Evolutionary conservation across 2,888 invertebrate species (phyloP).

Genomic region (Ditula angustiorana): DNA sequence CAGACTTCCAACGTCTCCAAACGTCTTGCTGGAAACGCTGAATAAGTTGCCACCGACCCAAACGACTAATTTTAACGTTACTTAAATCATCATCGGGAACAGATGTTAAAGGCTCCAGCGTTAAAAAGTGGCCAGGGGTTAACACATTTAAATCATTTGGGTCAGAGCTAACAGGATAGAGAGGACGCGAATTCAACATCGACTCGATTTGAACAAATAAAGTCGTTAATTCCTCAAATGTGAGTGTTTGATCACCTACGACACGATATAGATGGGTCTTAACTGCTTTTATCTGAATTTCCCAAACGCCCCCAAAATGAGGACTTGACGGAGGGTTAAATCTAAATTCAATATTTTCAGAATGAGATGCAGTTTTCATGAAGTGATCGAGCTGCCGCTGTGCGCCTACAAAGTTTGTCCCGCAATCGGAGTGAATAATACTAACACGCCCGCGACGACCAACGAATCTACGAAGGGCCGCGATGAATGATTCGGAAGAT

Average conservation of each 20-base stretch:
- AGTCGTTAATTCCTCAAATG: constrained; percentile 36
- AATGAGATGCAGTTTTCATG: background rate
- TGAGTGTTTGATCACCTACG: constrained; percentile 12
- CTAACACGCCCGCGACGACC: constrained; percentile 26
- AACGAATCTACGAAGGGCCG: constrained; percentile 36
- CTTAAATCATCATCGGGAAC: constrained; percentile 1
- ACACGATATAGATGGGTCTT: constrained; percentile 6
- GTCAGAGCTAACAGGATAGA: constrained; percentile 18
- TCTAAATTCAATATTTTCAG: background rate
- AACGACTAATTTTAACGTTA: background rate
- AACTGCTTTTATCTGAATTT: constrained; percentile 26
- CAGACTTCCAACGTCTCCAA: constrained; percentile 39
- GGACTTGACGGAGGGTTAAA: constrained; percentile 31
- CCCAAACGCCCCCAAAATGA: constrained; percentile 43
- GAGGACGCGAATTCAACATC: constrained; percentile 31
- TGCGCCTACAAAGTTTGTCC: constrained; percentile 25
- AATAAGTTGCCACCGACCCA: constrained; percentile 32
- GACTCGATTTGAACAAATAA: constrained; percentile 37
- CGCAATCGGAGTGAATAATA: constrained; percentile 33
- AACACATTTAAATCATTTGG: constrained; percentile 5
- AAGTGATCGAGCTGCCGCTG: background rate
- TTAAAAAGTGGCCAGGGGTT: constrained; percentile 10
- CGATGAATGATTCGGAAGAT: constrained; percentile 25
- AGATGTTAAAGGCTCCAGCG: constrained; percentile 8
- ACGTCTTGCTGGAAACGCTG: constrained; percentile 37